phyloP scores from a whole-genome alignment of 1,140 invertebrate genomes.

The Drosophila melanica region DNA sequence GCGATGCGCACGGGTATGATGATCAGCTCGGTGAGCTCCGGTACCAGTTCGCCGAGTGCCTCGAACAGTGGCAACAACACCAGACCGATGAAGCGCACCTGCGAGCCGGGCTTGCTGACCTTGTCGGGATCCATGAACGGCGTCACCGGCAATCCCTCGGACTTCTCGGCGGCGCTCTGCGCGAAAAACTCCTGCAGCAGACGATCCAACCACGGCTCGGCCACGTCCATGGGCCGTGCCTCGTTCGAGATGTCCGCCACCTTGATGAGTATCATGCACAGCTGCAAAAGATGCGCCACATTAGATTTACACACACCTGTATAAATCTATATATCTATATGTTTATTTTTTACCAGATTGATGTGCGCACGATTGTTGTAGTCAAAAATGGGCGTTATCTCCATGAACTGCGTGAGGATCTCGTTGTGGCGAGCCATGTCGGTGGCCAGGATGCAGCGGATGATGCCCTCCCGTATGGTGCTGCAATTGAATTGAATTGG shows the following conservation, averaged over 20 bases:
- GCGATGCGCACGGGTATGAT: slow-evolving; percentile 86
- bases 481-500: slow-evolving; percentile 56
- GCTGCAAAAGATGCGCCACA: slow-evolving; percentile 83
- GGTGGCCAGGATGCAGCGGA: slow-evolving; percentile 93
- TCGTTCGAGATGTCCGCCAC: slow-evolving; percentile 95
- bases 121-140: slow-evolving; percentile 96
- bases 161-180: slow-evolving; percentile 93
- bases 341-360: slow-evolving; percentile 88
- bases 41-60: slow-evolving; percentile 89
- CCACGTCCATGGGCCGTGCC: slow-evolving; percentile 92
- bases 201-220: slow-evolving; percentile 93
- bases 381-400: slow-evolving; percentile 89
- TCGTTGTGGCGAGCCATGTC: slow-evolving; percentile 96
- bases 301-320: neutral
- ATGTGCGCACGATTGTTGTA: slow-evolving; percentile 90
- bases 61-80: slow-evolving; percentile 93
- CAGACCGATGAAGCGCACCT: slow-evolving; percentile 93
- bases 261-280: slow-evolving; percentile 94
- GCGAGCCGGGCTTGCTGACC: slow-evolving; percentile 93
- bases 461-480: slow-evolving; percentile 91
- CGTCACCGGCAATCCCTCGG: slow-evolving; percentile 93
- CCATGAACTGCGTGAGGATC: slow-evolving; percentile 91
- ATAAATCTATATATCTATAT: neutral
- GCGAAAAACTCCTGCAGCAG: slow-evolving; percentile 92
- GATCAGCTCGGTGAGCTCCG: slow-evolving; percentile 87